Evolutionary conservation across 2,888 invertebrate species (phyloP).

Genomic region (Polymixis lichenea): DNA sequence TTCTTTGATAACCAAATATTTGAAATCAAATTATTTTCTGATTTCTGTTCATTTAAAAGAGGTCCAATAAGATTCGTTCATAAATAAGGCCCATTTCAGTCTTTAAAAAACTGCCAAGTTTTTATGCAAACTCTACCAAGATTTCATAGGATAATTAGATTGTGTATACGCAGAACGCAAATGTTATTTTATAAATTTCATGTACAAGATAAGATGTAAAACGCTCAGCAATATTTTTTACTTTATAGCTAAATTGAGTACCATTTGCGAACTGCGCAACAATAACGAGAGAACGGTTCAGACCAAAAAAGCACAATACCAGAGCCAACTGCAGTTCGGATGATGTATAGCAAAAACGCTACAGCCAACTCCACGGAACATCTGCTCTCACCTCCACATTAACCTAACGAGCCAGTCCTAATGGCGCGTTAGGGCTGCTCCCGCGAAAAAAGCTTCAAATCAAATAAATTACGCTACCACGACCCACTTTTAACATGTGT

Average conservation of each 20-base stretch:
- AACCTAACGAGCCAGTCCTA: constrained; percentile 89
- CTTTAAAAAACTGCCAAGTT: neutral
- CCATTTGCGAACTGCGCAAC: constrained; percentile 66
- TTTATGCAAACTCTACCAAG: neutral
- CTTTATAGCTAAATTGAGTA: constrained; percentile 37
- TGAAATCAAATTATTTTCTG: constrained; percentile 1
- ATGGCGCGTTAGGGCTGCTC: constrained; percentile 85
- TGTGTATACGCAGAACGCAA: neutral
- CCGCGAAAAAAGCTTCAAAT: constrained; percentile 83
- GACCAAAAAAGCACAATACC: constrained; percentile 73
- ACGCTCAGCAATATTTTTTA: neutral
- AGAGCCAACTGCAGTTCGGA: constrained; percentile 79
- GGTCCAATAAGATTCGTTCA: constrained; percentile 4
- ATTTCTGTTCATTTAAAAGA: neutral
- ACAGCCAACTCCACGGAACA: constrained; percentile 78
- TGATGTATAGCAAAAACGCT: constrained; percentile 86
- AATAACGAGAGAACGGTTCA: constrained; percentile 65
- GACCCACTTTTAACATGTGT: constrained; percentile 84
- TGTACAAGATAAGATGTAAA: constrained; percentile 21
- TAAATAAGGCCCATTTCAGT: neutral
- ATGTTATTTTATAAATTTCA: neutral
- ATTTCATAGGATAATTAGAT: neutral
- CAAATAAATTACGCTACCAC: constrained; percentile 83
- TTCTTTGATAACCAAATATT: neutral
- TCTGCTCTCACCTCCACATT: constrained; percentile 88